Percentiles rank a stretch among this genome's conserved stretches.
Evolutionary conservation across 2,797 vertebrate genomes (phyloP).

Genomic region (Pseudotriccus pelzelni): DNA sequence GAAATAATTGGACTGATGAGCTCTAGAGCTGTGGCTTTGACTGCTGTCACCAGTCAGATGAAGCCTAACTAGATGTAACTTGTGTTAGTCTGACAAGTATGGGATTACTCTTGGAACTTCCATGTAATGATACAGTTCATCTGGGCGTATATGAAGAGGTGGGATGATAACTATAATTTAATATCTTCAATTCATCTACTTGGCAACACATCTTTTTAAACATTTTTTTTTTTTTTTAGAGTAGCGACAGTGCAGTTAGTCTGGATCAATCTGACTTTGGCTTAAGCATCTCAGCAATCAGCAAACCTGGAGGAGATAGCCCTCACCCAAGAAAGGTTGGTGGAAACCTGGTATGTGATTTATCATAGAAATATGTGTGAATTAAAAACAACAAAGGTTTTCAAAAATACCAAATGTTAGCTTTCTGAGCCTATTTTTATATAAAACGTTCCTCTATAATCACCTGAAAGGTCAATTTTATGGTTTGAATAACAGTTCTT

Average conservation of each 20-base stretch:
- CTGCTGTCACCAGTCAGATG: not conserved
- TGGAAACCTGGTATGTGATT: not conserved
- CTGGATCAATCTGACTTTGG: constrained; percentile 80
- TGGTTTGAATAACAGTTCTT: not conserved
- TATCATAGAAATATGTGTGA: not conserved
- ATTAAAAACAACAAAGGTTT: not conserved
- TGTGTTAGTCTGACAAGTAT: not conserved
- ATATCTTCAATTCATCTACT: not conserved
- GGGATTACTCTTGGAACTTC: not conserved
- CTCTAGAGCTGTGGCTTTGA: not conserved
- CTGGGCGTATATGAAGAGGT: not conserved
- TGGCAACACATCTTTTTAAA: not conserved
- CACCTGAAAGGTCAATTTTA: not conserved
- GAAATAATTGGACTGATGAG: not conserved
- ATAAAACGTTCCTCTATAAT: not conserved
- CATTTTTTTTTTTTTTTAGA: constrained; percentile 72
- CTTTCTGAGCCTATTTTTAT: not conserved
- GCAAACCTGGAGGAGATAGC: constrained; percentile 67
- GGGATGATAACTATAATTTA: not conserved
- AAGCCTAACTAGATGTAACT: not conserved
- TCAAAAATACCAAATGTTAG: not conserved
- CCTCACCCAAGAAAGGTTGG: constrained; percentile 75
- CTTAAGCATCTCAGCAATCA: constrained; percentile 84
- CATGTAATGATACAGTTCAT: not conserved
- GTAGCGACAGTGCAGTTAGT: constrained; percentile 37